phyloP scores from a whole-genome alignment of 2,113 vertebrate species.

The Ochotona curzoniae region DNA sequence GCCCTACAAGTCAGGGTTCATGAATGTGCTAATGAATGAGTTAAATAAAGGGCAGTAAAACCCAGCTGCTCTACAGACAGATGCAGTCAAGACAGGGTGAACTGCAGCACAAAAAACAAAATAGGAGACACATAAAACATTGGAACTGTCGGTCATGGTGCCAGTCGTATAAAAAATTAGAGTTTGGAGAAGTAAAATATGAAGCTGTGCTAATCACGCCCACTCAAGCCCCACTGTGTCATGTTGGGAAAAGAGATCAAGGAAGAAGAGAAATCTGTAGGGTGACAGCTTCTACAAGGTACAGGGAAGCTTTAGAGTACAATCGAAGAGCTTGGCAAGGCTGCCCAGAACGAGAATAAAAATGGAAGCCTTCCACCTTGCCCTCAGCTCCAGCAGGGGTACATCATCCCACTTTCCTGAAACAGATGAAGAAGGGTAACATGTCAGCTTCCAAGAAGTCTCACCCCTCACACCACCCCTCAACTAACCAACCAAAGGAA shows the following conservation, averaged over 20 bases:
- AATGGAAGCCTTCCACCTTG: not conserved
- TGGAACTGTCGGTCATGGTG: not conserved
- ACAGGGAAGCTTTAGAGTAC: not conserved
- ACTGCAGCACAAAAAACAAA: not conserved
- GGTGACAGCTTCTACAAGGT: not conserved
- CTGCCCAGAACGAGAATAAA: not conserved
- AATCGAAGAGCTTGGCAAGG: not conserved
- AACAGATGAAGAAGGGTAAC: not conserved
- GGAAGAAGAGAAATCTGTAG: not conserved
- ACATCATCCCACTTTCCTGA: not conserved
- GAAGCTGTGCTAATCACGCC: not conserved
- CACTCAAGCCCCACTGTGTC: not conserved
- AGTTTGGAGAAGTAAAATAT: not conserved
- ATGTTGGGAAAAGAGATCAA: not conserved
- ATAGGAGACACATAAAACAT: not conserved
- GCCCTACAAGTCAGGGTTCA: not conserved
- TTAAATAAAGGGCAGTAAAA: not conserved
- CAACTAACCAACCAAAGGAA: slow-evolving; percentile 38
- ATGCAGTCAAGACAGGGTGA: not conserved
- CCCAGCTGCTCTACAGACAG: not conserved
- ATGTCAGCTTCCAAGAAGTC: not conserved
- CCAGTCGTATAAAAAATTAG: not conserved
- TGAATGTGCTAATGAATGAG: not conserved
- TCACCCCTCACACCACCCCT: not conserved
- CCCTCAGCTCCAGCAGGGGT: not conserved